A percentile compares a stretch with the other conserved stretches of the same genome.
Evolutionary conservation across 2,113 vertebrate species (phyloP).

Genomic region (Corythornis cristatus): DNA sequence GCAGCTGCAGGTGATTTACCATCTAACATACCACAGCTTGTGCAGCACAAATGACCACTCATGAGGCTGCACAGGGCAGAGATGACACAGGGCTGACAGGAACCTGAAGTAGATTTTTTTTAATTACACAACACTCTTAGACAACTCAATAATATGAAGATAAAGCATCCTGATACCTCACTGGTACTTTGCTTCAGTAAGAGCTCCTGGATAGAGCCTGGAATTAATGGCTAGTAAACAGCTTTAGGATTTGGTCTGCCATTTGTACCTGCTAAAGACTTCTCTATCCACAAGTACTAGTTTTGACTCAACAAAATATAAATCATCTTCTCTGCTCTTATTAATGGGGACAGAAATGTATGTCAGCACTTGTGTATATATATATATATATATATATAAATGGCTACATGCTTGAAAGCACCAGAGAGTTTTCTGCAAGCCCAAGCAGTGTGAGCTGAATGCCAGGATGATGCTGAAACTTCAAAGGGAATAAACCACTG

Average conservation of each 20-base stretch:
- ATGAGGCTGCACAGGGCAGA: background rate
- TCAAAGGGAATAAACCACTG: background rate
- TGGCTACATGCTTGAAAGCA: background rate
- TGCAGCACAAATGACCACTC: background rate
- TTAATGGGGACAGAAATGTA: background rate
- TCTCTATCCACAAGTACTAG: background rate
- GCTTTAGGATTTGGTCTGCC: background rate
- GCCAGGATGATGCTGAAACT: background rate
- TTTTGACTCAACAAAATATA: conserved; percentile 11
- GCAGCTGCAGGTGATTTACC: conserved; percentile 4
- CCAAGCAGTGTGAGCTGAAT: background rate
- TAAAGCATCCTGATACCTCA: background rate
- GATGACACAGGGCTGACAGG: background rate
- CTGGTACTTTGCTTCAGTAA: background rate
- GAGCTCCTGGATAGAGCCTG: background rate
- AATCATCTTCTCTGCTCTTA: background rate
- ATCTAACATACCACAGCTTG: background rate
- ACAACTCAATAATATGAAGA: background rate
- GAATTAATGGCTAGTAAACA: background rate
- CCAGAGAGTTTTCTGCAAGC: background rate
- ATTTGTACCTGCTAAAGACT: background rate
- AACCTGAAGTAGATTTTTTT: background rate
- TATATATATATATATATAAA: background rate
- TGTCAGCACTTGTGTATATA: background rate
- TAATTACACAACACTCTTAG: background rate